phyloP scores from a whole-genome alignment of 2,797 vertebrate species.

The Mycteria americana region DNA sequence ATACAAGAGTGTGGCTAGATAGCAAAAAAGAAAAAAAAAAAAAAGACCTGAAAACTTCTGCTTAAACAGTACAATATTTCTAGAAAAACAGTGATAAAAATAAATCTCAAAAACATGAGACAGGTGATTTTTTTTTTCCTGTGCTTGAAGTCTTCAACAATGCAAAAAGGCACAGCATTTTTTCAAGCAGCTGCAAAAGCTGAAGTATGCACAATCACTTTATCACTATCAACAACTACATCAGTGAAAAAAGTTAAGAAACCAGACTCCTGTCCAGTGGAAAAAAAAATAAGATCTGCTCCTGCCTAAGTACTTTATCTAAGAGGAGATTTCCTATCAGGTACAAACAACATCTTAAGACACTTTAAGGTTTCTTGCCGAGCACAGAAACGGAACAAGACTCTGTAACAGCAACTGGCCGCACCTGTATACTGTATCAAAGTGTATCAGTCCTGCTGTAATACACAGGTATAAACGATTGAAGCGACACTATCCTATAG shows the following conservation, averaged over 20 bases:
- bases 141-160: neutral
- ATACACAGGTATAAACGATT: rapidly evolving
- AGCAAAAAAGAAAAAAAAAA: neutral
- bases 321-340: neutral
- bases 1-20: neutral
- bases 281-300: neutral
- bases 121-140: neutral
- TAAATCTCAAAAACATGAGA: neutral
- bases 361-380: neutral
- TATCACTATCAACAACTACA: neutral
- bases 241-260: neutral
- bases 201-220: neutral
- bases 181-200: neutral
- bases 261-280: neutral
- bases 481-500: rapidly evolving
- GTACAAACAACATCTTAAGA: neutral
- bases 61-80: neutral
- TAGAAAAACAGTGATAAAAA: neutral
- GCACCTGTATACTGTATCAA: rapidly evolving
- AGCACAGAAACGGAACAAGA: neutral
- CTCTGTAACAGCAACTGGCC: neutral
- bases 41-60: neutral
- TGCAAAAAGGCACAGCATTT: neutral
- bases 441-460: neutral
- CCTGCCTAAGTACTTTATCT: neutral